Base-by-base conservation (phyloP, 2,113 vertebrate genomes). In the Morone chrysops region DNA sequence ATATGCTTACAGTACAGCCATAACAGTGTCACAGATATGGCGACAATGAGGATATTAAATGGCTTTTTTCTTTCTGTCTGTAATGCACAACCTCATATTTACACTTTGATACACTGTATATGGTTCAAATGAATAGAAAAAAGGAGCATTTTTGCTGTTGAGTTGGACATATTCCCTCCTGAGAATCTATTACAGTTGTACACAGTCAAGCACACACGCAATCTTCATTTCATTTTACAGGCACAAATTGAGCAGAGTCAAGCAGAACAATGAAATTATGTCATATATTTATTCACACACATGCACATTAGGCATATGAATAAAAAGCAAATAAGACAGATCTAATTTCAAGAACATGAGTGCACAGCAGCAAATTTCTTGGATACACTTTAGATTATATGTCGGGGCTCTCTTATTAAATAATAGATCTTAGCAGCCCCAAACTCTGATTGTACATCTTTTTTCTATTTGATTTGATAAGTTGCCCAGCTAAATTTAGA, bases 401-500 rank as follows among this genome's bases (percentile, higher is more conserved):
- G 57, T 85, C 68, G 63, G 70, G 85, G 54, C 78, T 87, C 73
- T 87, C 61, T 94, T 92, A 94, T 94, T 92, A 89, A 92, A 94
- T 94, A 89, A 93, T 71, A 86, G 84, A 89, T 82, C 85, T 83
- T 85, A 80, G 74, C 84, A 80, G 79, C 78, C 84, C 76, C 75
- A 75, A 92, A 87, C 85, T 84, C 80, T 90, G 85, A 94, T 93
- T 81, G 80, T 78, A 87, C 85, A 81, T 92, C 81, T 90, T 83
- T 82, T 43, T 71, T 41, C 59, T 41, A 57, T 92, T 85, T 93
- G 87, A 94, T 93, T 94, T 90, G 85, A 94, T 92, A 85, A 93
- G 84, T 91, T 91, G 83, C 88, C 16, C 0, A 1, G 86, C 93
- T 95, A 94, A 91, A 93, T 92, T 94, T 91, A 91, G 93, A 92